Evolutionary conservation across 2,888 invertebrate genomes (phyloP).

Genomic region (Dynastes hyllus): DNA sequence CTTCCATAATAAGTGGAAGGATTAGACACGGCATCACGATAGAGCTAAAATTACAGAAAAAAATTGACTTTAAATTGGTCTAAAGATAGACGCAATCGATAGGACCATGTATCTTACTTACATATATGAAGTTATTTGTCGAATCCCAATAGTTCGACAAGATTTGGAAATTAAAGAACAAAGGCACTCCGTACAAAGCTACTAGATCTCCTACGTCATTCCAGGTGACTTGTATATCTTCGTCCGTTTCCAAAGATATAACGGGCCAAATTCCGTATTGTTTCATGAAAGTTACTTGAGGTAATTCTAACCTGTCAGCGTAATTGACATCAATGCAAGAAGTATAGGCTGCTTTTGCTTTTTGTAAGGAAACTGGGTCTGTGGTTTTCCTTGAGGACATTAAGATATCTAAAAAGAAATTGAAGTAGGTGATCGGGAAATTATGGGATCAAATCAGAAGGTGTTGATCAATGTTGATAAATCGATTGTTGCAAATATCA

Average conservation of each 20-base stretch:
- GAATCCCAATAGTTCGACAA: constrained; percentile 64
- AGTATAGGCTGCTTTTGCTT: constrained; percentile 66
- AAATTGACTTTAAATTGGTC: background rate
- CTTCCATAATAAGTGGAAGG: constrained; percentile 56
- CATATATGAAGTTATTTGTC: constrained; percentile 64
- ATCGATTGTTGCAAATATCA: no score
- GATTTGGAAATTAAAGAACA: constrained; percentile 66
- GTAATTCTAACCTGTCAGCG: constrained; percentile 60
- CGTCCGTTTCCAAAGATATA: constrained; percentile 55
- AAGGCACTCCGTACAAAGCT: constrained; percentile 67
- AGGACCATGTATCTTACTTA: constrained; percentile 57
- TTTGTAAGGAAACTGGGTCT: constrained; percentile 66
- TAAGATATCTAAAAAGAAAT: constrained; percentile 63
- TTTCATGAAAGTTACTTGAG: constrained; percentile 64
- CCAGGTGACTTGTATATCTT: constrained; percentile 62
- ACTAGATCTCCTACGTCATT: constrained; percentile 65
- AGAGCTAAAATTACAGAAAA: constrained; percentile 53
- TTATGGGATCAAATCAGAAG: no score
- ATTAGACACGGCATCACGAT: constrained; percentile 58
- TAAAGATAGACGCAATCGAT: background rate
- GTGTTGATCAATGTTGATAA: no score
- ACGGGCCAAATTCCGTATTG: constrained; percentile 66
- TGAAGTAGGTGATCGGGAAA: no score
- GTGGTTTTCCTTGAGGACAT: constrained; percentile 54
- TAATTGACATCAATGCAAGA: constrained; percentile 64